phyloP scores from a whole-genome alignment of 2,113 vertebrate species.

The Vidua chalybeata region DNA sequence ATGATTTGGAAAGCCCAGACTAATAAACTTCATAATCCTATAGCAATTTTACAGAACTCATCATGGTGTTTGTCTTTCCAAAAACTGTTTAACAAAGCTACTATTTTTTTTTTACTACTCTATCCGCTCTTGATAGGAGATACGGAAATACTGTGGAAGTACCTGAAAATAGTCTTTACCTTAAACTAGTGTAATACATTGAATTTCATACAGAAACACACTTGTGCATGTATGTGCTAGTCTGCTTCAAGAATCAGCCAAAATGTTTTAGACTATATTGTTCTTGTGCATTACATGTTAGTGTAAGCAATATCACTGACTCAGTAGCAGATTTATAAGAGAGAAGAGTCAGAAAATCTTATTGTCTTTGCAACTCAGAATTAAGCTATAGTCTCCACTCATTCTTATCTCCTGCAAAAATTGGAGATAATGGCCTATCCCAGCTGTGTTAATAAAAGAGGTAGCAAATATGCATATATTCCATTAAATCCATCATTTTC shows the following conservation, averaged over 20 bases:
- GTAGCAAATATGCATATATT: constrained; percentile 40
- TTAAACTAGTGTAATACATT: neutral
- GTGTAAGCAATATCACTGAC: neutral
- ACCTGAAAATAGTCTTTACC: neutral
- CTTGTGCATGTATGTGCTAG: neutral
- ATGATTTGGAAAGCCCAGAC: neutral
- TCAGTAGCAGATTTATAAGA: neutral
- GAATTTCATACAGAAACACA: neutral
- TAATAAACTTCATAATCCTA: neutral
- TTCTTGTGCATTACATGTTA: neutral
- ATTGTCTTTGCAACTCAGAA: constrained; percentile 25
- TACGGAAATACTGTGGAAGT: neutral
- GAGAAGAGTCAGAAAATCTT: neutral
- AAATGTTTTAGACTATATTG: neutral
- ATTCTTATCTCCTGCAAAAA: constrained; percentile 16
- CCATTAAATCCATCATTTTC: constrained; percentile 36
- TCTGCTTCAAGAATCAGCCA: neutral
- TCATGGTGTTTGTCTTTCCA: neutral
- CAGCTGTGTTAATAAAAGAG: constrained; percentile 46
- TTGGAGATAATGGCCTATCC: constrained; percentile 29
- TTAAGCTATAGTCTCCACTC: neutral
- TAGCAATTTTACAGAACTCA: neutral
- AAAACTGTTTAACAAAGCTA: neutral
- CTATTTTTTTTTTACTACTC: neutral
- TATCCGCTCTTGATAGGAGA: neutral